A percentile compares a stretch with the other conserved stretches of the same genome.
These are phyloP conservation scores for Pedicia rivosa DNA, from an alignment of 2,888 invertebrate genomes.

Conservation along the genomic window DNA sequence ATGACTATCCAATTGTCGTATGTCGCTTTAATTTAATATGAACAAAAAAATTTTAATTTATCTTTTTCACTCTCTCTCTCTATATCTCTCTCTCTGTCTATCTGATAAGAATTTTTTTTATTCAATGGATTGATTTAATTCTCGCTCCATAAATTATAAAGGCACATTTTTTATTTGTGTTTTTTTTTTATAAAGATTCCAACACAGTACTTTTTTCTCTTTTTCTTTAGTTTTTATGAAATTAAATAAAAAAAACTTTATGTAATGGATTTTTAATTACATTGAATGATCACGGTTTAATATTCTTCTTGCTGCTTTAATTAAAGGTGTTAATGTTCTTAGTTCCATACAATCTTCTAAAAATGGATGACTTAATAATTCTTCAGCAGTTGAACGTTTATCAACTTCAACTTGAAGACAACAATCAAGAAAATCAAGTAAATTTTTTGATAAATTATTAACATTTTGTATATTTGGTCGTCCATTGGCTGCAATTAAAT, in stretches of 20 bases:
- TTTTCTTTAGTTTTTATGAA: too few species aligned
- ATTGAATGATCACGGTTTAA: slow-evolving; percentile 39
- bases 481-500: slow-evolving; percentile 89
- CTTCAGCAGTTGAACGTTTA: slow-evolving; percentile 69
- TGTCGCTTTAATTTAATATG: too few species aligned
- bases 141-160: slow-evolving; percentile 3
- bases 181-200: slow-evolving; percentile 10
- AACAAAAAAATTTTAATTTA: too few species aligned
- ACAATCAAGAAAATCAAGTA: slow-evolving; percentile 71
- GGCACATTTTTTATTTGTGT: slow-evolving; percentile 8
- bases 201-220: slow-evolving; percentile 7
- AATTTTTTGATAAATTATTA: slow-evolving; percentile 56
- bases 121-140: slow-evolving; percentile 1
- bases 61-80: too few species aligned
- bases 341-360: slow-evolving; percentile 72
- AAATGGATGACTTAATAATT: slow-evolving; percentile 80
- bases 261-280: too few species aligned
- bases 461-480: slow-evolving; percentile 79
- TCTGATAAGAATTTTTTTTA: too few species aligned
- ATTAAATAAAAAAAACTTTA: too few species aligned
- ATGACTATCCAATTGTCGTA: too few species aligned
- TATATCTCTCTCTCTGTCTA: too few species aligned
- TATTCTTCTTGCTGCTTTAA: slow-evolving; percentile 79
- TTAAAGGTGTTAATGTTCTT: slow-evolving; percentile 69
- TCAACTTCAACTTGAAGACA: slow-evolving; percentile 87